phyloP scores from a whole-genome alignment of 2,113 vertebrate species.

The Psilopogon haemacephalus region DNA sequence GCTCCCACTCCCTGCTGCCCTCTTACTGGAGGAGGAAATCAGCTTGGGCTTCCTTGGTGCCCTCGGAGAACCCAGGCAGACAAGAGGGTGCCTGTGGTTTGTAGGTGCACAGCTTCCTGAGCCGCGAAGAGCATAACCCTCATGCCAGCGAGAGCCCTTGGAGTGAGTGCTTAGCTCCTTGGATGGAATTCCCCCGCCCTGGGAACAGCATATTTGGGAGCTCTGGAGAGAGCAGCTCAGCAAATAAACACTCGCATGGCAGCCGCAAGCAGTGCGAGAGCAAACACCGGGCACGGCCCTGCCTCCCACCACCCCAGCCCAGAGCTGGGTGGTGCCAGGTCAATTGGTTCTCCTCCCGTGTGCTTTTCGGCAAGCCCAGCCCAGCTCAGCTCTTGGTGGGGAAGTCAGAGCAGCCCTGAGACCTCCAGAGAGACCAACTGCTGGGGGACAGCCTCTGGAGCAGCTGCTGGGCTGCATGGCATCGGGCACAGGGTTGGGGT shows the following conservation, averaged over 20 bases:
- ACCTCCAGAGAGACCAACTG: not conserved
- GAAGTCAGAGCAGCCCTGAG: not conserved
- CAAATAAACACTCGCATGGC: not conserved
- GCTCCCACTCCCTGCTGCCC: not conserved
- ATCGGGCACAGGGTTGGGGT: not conserved
- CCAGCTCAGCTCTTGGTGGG: not conserved
- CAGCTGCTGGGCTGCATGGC: accelerated
- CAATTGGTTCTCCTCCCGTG: not conserved
- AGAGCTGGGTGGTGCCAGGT: not conserved
- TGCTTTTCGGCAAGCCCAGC: not conserved
- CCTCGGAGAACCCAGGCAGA: not conserved
- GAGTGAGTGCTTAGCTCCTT: not conserved
- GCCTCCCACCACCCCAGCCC: not conserved
- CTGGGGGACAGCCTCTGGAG: not conserved
- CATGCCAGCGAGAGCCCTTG: not conserved
- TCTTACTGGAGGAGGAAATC: not conserved
- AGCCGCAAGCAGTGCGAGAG: not conserved
- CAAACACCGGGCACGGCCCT: not conserved
- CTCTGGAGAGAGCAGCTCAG: not conserved
- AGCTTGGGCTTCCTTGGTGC: not conserved
- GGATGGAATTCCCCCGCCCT: slow-evolving; percentile 17
- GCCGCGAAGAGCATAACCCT: not conserved
- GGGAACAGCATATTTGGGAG: not conserved
- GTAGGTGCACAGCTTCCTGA: not conserved
- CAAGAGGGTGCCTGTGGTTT: not conserved